Conservation (phyloP, 2,113 vertebrate genomes). For the Mormoops blainvillei region DNA sequence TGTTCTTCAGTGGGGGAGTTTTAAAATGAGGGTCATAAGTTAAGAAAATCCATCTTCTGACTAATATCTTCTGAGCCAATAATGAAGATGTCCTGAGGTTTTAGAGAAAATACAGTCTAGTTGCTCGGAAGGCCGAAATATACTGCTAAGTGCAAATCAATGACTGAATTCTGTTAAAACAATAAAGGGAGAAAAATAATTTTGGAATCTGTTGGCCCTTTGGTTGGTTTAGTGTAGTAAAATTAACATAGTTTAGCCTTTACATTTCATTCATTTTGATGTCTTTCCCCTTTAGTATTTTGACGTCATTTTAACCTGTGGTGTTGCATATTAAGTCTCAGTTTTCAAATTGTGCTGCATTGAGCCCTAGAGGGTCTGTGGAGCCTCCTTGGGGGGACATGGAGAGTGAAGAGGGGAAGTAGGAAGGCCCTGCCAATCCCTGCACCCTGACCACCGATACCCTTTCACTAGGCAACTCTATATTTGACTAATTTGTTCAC, state of each 20-base stretch:
- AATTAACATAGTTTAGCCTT: background rate
- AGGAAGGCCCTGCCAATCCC: background rate
- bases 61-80: conserved; percentile 36
- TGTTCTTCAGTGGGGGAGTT: conserved; percentile 36
- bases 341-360: background rate
- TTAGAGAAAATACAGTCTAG: conserved; percentile 33
- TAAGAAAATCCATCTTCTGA: conserved; percentile 43
- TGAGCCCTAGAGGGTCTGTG: background rate
- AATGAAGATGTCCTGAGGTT: conserved; percentile 26
- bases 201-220: background rate
- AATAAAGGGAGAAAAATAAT: conserved; percentile 10
- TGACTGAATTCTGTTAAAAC: conserved; percentile 14
- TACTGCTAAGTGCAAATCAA: conserved; percentile 29
- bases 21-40: conserved; percentile 21
- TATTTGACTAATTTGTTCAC: background rate
- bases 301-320: background rate
- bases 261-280: background rate
- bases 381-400: background rate
- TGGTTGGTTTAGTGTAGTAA: background rate
- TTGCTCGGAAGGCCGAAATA: conserved; percentile 14
- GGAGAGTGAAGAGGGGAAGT: fast-evolving
- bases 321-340: background rate
- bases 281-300: background rate
- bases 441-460: fast-evolving
- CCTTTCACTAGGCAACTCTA: background rate